Conservation (phyloP, 1,140 invertebrate genomes). For the Yoshiicerus persimilis region DNA sequence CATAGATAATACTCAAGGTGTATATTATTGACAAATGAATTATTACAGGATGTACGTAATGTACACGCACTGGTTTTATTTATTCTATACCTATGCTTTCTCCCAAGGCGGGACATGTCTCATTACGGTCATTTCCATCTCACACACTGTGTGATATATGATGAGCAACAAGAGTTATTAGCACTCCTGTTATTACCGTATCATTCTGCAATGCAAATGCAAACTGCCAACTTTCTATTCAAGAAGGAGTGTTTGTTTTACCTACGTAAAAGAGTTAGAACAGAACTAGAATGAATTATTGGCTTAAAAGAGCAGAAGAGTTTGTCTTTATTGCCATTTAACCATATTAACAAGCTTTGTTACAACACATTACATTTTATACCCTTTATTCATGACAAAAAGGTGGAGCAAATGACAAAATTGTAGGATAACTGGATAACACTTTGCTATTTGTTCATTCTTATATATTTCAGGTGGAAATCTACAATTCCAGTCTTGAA, state of each 20-base stretch:
- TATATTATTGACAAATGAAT: conserved; percentile 7
- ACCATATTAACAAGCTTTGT: background rate
- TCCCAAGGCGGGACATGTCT: background rate
- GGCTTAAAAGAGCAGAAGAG: background rate
- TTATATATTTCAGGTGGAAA: no score
- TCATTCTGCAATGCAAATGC: background rate
- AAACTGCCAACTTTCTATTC: conserved; percentile 9
- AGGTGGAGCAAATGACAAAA: background rate
- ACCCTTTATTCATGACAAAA: background rate
- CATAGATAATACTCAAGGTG: background rate
- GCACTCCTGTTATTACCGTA: background rate
- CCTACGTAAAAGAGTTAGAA: background rate
- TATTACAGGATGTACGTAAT: background rate
- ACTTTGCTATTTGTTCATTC: no score
- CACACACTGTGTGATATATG: background rate
- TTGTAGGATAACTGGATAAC: no score
- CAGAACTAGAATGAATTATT: background rate
- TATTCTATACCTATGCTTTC: background rate
- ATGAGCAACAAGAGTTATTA: background rate
- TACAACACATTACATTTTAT: background rate
- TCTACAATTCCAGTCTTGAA: no score
- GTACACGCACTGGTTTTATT: background rate
- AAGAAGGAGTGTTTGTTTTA: conserved; percentile 2
- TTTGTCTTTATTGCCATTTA: background rate
- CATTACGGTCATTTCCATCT: conserved; percentile 7